phyloP scores from a whole-genome alignment of 2,113 vertebrate genomes.

The Poeciliopsis occidentalis region DNA sequence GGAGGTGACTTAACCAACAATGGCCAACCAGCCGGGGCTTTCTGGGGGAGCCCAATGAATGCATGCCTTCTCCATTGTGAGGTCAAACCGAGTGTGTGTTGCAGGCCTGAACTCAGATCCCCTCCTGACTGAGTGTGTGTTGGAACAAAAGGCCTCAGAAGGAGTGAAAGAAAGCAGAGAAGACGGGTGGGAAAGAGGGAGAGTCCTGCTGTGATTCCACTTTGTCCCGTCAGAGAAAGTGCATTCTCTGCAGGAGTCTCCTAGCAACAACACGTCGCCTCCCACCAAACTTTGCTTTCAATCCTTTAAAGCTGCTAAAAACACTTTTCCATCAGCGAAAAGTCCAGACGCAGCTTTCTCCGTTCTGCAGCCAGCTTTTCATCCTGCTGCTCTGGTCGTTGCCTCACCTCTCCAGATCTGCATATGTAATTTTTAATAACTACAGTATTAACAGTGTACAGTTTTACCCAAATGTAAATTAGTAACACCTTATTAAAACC shows the following conservation, averaged over 20 bases:
- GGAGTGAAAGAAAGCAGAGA: slow-evolving; percentile 3
- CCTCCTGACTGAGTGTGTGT: slow-evolving; percentile 23
- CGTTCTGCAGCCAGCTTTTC: not conserved
- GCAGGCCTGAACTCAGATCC: slow-evolving; percentile 23
- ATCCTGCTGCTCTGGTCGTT: not conserved
- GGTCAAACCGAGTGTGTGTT: slow-evolving; percentile 62
- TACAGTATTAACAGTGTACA: too few species aligned
- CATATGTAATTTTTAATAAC: too few species aligned
- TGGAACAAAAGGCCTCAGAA: slow-evolving; percentile 46
- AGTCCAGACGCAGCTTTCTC: not conserved
- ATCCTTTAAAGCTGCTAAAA: not conserved
- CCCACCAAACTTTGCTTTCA: slow-evolving; percentile 29
- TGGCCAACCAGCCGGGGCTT: slow-evolving; percentile 51
- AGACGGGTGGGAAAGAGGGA: not conserved
- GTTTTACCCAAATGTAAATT: too few species aligned
- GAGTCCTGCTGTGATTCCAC: slow-evolving; percentile 25
- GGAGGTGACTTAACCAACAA: slow-evolving; percentile 61
- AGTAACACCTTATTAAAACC: too few species aligned
- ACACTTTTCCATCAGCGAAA: not conserved
- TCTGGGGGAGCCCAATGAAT: slow-evolving; percentile 61
- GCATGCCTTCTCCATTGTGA: slow-evolving; percentile 58
- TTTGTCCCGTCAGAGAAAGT: slow-evolving; percentile 29
- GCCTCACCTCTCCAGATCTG: not conserved
- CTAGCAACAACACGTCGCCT: slow-evolving; percentile 13
- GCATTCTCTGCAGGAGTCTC: slow-evolving; percentile 28